Conservation (phyloP, 2,797 vertebrate species). For the Scomberomorus guttatus region DNA sequence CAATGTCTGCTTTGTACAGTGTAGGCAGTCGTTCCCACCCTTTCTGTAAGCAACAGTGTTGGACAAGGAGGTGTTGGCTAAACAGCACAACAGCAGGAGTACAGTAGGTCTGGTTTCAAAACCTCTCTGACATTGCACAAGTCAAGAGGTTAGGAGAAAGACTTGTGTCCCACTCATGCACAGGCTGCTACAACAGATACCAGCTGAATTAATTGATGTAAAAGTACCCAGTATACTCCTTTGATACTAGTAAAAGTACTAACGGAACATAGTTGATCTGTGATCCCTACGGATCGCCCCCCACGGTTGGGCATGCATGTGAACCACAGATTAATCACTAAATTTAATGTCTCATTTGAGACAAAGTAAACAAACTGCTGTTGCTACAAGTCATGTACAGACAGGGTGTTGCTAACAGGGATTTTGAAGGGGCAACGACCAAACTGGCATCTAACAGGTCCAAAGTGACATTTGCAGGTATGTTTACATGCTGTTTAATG, state of each 20-base stretch:
- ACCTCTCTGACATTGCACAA: conserved; percentile 7
- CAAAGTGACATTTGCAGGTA: no score
- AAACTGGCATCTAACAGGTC: no score
- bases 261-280: no score
- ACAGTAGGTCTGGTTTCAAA: conserved; percentile 16
- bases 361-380: no score
- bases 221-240: conserved; percentile 24
- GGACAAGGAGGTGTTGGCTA: conserved; percentile 29
- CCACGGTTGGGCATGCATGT: no score
- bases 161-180: background rate
- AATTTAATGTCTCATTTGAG: no score
- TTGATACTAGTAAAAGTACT: background rate
- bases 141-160: conserved; percentile 14
- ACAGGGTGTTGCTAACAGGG: no score
- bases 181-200: background rate
- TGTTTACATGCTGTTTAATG: no score
- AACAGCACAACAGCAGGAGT: background rate
- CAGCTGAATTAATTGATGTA: conserved; percentile 23
- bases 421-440: no score
- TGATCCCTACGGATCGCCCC: no score
- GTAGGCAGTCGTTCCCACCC: background rate
- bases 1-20: background rate
- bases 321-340: no score
- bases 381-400: no score
- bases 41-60: background rate